Evolutionary conservation across 2,888 invertebrate genomes (phyloP).

Genomic region (Cataglyphis livida): DNA sequence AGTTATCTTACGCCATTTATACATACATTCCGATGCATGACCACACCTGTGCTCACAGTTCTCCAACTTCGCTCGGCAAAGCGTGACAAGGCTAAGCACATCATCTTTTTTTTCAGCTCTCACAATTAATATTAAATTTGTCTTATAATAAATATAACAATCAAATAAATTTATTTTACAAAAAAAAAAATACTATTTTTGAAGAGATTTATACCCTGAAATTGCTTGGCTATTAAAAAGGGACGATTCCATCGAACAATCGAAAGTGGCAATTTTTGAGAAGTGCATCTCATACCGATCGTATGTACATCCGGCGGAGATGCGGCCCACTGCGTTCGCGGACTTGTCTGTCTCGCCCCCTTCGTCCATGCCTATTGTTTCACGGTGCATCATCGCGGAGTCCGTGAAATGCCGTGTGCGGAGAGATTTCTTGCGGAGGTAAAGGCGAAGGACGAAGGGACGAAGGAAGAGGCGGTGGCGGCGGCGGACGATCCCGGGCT

Average conservation of each 20-base stretch:
- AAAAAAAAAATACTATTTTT: neutral
- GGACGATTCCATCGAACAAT: neutral
- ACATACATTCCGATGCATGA: constrained; percentile 30
- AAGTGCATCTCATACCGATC: neutral
- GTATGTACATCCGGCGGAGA: constrained; percentile 43
- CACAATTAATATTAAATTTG: neutral
- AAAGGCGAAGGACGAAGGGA: constrained; percentile 65
- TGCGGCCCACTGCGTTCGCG: constrained; percentile 45
- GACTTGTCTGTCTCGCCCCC: constrained; percentile 31
- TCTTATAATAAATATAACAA: neutral
- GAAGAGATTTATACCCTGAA: neutral
- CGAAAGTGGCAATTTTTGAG: constrained; percentile 11
- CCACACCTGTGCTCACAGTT: constrained; percentile 50
- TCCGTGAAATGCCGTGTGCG: constrained; percentile 60
- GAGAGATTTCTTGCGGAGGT: constrained; percentile 58
- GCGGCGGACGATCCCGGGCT: constrained; percentile 25
- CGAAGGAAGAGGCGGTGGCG: constrained; percentile 57
- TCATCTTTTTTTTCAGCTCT: constrained; percentile 5
- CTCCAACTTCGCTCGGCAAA: constrained; percentile 15
- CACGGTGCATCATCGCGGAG: constrained; percentile 40
- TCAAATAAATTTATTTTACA: neutral
- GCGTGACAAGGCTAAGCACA: constrained; percentile 10
- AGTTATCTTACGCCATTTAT: constrained; percentile 16
- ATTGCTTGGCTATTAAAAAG: neutral
- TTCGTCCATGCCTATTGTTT: constrained; percentile 57